Conservation (phyloP, 2,113 vertebrate species). For the Upupa epops region DNA sequence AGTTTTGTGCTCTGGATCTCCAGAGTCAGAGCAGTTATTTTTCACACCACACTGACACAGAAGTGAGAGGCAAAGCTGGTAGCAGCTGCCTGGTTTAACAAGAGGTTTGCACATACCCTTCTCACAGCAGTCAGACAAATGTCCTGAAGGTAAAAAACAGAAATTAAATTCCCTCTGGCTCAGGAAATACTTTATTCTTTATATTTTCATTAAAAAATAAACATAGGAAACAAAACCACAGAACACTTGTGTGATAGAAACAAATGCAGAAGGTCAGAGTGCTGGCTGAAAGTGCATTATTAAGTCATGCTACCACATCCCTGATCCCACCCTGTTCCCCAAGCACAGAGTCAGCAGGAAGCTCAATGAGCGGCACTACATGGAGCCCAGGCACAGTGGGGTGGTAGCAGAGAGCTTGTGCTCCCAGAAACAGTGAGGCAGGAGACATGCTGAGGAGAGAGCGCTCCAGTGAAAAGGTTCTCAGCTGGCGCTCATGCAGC, state of each 20-base stretch:
- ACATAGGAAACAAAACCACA: constrained; percentile 77
- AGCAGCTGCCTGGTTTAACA: background rate
- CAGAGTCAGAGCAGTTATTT: background rate
- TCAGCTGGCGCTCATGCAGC: background rate
- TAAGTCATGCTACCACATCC: constrained; percentile 45
- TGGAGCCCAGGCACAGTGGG: constrained; percentile 5
- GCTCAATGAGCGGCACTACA: constrained; percentile 58
- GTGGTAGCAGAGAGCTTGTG: background rate
- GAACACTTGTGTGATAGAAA: constrained; percentile 65
- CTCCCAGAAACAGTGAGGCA: background rate
- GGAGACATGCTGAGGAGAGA: constrained; percentile 24
- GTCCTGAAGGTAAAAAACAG: background rate
- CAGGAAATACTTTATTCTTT: constrained; percentile 72
- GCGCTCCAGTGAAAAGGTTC: background rate
- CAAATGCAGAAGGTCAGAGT: constrained; percentile 61
- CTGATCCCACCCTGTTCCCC: constrained; percentile 41
- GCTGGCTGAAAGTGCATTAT: constrained; percentile 65
- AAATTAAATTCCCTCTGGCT: background rate
- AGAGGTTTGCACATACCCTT: background rate
- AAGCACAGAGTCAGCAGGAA: constrained; percentile 58
- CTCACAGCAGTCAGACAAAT: fast-evolving
- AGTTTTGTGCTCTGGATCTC: background rate
- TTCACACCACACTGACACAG: background rate
- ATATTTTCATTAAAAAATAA: constrained; percentile 79
- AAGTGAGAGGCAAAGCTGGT: background rate